Evolutionary conservation across 37 sponge, comb jelly and placozoan genomes (phyloP), one percentile per base, ranked within the genome.

Genomic region (Cliona cf. orientalis): DNA sequence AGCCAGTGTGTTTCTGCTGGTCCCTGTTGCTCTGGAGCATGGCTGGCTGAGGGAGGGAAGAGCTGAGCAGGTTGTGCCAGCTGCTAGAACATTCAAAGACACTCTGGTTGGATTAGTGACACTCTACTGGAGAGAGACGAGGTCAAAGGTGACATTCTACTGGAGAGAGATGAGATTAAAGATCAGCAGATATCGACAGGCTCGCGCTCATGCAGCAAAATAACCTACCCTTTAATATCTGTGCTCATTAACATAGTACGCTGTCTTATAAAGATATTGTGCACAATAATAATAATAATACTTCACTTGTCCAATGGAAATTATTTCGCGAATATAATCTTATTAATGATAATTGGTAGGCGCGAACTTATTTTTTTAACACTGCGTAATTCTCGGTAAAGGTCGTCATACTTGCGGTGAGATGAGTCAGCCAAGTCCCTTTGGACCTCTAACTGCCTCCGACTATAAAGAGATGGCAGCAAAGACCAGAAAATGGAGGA

Each of bases 1-100:
- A 59, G 60, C 60, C 23, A 29, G 71, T 66, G 34, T 11, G 11
- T 2, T 75, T 40, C 61, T 75, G 39, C 28, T 75, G 76, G 5
- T 72, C 28, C 72, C 72, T 1, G 32, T 33, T 72, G 72, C 46
- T 46, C 44, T 72, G 46, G 72, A 72, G 53, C 34, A 46, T 14
- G 53, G 53, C 72, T 44, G 44, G 33, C 3, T 46, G 32, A 26
- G 33, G 23, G 46, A 44, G 31, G 28, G 1, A 5, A 45, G 25
- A 42, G 17, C 26, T 12, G 34, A 46, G 11, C 26, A 7, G 12
- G 34, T 72, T 26, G 35, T 32, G 32, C 32, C 66, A 65, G 36
- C 66, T 4, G 53, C 53, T 49, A 49, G 53, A 49, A 49, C 53
- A 49, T 19, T 9, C 14, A 49, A 9, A 49, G 14, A 19, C 14